phyloP scores from a whole-genome alignment of 2,888 invertebrate species.

The Hemicrepidius hirtus region DNA sequence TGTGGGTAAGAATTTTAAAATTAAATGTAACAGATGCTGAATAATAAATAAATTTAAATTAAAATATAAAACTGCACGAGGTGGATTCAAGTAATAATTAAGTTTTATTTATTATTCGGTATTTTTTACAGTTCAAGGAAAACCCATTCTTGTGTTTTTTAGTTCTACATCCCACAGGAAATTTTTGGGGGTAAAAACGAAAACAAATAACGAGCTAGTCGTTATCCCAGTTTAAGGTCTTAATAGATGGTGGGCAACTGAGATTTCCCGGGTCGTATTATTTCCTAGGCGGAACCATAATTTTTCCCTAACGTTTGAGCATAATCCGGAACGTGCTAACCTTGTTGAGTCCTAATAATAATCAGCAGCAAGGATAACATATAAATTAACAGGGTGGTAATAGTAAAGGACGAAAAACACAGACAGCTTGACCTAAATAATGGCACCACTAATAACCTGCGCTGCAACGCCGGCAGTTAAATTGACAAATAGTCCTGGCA shows the following conservation, averaged over 20 bases:
- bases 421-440: slow-evolving; percentile 40
- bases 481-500: slow-evolving; percentile 42
- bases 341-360: slow-evolving; percentile 16
- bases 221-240: slow-evolving; percentile 3
- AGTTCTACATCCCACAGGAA: background rate
- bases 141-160: slow-evolving; percentile 6
- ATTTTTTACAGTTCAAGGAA: too few species aligned
- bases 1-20: too few species aligned
- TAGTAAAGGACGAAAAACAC: slow-evolving; percentile 16
- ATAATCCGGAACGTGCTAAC: slow-evolving; percentile 16
- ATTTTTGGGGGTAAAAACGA: background rate
- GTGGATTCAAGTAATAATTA: too few species aligned
- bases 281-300: background rate
- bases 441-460: slow-evolving; percentile 27
- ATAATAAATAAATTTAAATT: too few species aligned
- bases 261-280: background rate
- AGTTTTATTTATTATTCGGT: too few species aligned
- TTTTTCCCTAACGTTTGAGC: background rate
- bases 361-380: slow-evolving; percentile 14
- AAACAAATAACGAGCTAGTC: slow-evolving; percentile 13
- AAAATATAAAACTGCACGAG: too few species aligned
- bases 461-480: slow-evolving; percentile 34
- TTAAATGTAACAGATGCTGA: too few species aligned
- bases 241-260: slow-evolving; percentile 2
- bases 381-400: background rate